Base-by-base conservation (phyloP, 2,888 invertebrate genomes). In the Oscheius myriophilus region DNA sequence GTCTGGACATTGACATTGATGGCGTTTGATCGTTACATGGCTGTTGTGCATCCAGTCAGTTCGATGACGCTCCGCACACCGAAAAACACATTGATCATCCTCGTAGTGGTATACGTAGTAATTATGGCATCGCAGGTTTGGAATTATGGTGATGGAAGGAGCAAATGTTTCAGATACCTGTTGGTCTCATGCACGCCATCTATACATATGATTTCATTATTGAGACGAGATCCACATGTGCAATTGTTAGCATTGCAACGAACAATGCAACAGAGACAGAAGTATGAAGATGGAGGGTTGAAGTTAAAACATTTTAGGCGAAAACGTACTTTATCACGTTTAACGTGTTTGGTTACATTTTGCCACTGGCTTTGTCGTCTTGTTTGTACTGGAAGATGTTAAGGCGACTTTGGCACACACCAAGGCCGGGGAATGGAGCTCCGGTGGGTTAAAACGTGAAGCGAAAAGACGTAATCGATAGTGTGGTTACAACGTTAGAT, bases 1-100 rank as follows among this genome's bases (percentile, higher is more conserved):
- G 94, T 95, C 6, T 95, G 95, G 88, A 95, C 95, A 0, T 89
- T 96, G 57, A 94, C 95, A 0, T 90, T 95, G 74, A 95, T 96
- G 95, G 94, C 94, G 7, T 88, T 95, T 68, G 95, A 96, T 88
- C 87, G 91, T 76, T 96, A 93, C 87, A 90, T 96, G 87, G 95
- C 95, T 41, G 95, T 96, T 1, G 95, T 95, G 1, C 93, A 94
- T 87, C 95, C 95, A 3, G 92, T 95, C 78, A 91, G 81, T 52
- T 80, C 79, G 23, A 82, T 82, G 77, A 79, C 79, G 6, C 65
- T 80, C 14, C 70, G 84, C 52, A 84, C 76, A 41, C 80, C 84
- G 21, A 75, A 67, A 42, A 83, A 84, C 67, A 84, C 84, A 9
- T 66, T 78, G 43, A 76, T 82, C 33, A 75, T 73, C 0, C 65